A percentile compares a stretch with the other conserved stretches of the same genome.
These are phyloP conservation scores for Prunella himalayana DNA, from an alignment of 2,113 vertebrate genomes.

Conservation along the genomic window DNA sequence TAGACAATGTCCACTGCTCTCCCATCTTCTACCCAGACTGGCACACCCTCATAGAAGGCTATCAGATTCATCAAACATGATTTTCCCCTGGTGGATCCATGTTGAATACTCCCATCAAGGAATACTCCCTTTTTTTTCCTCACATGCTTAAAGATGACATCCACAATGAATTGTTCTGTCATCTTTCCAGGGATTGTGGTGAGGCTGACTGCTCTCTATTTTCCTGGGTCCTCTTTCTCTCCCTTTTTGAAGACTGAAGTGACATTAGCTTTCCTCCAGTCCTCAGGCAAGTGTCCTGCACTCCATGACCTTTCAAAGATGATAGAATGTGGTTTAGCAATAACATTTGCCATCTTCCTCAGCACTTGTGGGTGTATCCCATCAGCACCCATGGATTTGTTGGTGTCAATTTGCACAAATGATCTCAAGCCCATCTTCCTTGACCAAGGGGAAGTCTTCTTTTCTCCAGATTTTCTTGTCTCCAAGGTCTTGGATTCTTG, in stretches of 20 bases:
- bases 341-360: background rate
- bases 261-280: background rate
- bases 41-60: background rate
- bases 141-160: background rate
- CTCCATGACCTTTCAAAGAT: background rate
- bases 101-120: background rate
- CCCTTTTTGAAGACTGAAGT: background rate
- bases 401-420: background rate
- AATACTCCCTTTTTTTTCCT: background rate
- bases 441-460: background rate
- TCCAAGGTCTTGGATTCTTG: background rate
- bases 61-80: background rate
- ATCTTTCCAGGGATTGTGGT: background rate
- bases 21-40: background rate
- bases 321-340: background rate
- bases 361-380: background rate
- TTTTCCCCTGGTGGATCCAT: background rate
- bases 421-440: background rate
- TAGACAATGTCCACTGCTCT: background rate
- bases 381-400: background rate
- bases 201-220: background rate
- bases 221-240: background rate
- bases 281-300: accelerated
- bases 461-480: background rate
- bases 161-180: background rate